Evolutionary conservation across 2,797 vertebrate species (phyloP), one percentile per base, ranked within the genome.

Genomic region (Sebastes taczanowskii): DNA sequence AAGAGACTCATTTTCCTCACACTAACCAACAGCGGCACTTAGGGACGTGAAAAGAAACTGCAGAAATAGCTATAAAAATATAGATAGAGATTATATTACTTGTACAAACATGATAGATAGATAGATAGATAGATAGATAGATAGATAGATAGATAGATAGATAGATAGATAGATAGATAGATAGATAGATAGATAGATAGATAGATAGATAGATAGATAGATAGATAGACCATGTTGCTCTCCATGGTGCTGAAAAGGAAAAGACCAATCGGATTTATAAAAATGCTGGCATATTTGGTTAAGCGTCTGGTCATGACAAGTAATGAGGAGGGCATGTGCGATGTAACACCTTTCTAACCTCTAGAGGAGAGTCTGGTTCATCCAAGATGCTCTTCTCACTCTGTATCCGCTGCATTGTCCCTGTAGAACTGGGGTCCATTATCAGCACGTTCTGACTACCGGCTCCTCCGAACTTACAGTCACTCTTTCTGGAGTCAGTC

Each of bases 11-110:
- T 77, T 56, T 27, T 34, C 38, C 27, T 82, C 74, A 83, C 8
- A 88, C 66, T 94, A 84, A 84, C 78, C 88, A 92, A 95, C 92
- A 96, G 95, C 93, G 94, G 89, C 95, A 88, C 95, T 81, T 89
- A 87, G 86, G 61, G 94, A 80, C 80, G n/a, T 22, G 59, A 74
- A 62, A 11, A 0, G 42, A 86, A 77, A 93, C 29, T 91, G 62
- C 91, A 91, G 10, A 42, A 7, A 56, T 4, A 62, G 0, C 0
- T 7, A 1, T 4, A 20, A 9, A 6, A 9, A 6, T 6, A 22
- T n/a, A 35, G 7, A 18, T 14, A 52, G 16, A 32, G 4, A 64
- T 56, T 0, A 1, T 11, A 10, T 16, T 2, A 63, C 22, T 22
- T 30, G 20, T 11, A 11, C 1, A 71, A 5, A 64, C 0, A 0